Evolutionary conservation across 2,888 invertebrate species (phyloP).

Genomic region (Morpho achilles): DNA sequence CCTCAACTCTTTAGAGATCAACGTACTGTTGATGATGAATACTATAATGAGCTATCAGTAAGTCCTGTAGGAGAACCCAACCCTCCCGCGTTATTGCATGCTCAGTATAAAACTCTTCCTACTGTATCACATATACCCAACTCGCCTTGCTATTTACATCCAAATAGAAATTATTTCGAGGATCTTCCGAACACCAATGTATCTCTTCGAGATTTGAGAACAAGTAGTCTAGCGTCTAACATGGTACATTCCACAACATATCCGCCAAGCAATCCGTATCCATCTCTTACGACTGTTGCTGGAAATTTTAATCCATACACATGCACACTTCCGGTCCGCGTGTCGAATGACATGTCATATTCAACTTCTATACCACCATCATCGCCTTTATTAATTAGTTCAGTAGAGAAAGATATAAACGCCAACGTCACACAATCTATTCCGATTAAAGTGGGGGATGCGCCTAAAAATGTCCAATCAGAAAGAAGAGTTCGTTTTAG

Average conservation of each 20-base stretch:
- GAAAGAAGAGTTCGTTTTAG: constrained; percentile 75
- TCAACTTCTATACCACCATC: constrained; percentile 44
- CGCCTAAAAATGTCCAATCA: constrained; percentile 61
- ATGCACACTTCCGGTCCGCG: constrained; percentile 54
- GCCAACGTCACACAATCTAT: constrained; percentile 54
- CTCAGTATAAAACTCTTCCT: constrained; percentile 65
- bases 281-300: constrained; percentile 70
- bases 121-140: constrained; percentile 70
- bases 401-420: constrained; percentile 59
- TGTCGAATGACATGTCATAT: constrained; percentile 44
- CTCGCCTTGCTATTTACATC: constrained; percentile 69
- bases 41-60: constrained; percentile 52
- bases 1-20: constrained; percentile 57
- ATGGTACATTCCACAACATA: constrained; percentile 70
- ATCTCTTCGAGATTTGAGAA: constrained; percentile 58
- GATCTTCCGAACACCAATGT: constrained; percentile 36
- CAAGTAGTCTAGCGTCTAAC: constrained; percentile 47
- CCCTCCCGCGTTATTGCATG: constrained; percentile 64
- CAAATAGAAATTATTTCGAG: constrained; percentile 54
- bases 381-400: constrained; percentile 46
- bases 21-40: constrained; percentile 44
- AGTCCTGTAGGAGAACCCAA: constrained; percentile 59
- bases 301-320: constrained; percentile 72
- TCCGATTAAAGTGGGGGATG: constrained; percentile 46
- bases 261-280: constrained; percentile 68